A percentile compares a stretch with the other conserved stretches of the same genome.
These are phyloP conservation scores for Anhinga rufa DNA, from an alignment of 2,113 vertebrate genomes.

Conservation along the genomic window DNA sequence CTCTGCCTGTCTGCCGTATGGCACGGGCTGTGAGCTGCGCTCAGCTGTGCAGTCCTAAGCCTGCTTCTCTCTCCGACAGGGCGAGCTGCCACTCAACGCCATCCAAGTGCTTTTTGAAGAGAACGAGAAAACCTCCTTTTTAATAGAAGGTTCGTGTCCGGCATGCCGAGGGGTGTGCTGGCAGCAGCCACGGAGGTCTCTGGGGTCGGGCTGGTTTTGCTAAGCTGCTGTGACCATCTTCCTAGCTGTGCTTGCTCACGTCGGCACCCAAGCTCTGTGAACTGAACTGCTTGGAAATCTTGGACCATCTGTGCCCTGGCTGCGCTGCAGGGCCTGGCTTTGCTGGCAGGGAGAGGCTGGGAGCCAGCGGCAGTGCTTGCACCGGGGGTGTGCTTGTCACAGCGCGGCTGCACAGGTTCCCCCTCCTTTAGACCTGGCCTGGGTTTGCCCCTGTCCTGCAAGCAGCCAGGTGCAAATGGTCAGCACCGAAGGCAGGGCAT, in stretches of 20 bases:
- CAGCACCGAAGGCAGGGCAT: neutral
- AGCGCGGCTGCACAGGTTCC: neutral
- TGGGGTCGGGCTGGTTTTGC: accelerated
- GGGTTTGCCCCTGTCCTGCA: neutral
- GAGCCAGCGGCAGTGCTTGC: neutral
- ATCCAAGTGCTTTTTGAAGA: constrained; percentile 86
- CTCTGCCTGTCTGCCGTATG: neutral
- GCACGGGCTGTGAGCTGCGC: accelerated
- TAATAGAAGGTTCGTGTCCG: constrained; percentile 84
- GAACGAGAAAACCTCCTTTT: constrained; percentile 85
- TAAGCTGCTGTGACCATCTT: neutral
- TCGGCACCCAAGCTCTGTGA: neutral
- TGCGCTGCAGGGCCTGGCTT: neutral
- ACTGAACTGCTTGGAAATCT: neutral
- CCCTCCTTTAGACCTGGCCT: neutral
- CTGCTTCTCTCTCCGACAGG: constrained; percentile 68
- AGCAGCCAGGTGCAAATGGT: neutral
- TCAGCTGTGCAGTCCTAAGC: neutral
- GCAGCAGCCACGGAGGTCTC: neutral
- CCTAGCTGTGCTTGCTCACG: neutral
- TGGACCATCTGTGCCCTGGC: neutral
- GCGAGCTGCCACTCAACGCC: constrained; percentile 91
- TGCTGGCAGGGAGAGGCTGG: neutral
- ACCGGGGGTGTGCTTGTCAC: neutral
- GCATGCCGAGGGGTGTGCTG: neutral